Conservation (phyloP, 1,140 invertebrate species). For the Drosophila saltans region DNA sequence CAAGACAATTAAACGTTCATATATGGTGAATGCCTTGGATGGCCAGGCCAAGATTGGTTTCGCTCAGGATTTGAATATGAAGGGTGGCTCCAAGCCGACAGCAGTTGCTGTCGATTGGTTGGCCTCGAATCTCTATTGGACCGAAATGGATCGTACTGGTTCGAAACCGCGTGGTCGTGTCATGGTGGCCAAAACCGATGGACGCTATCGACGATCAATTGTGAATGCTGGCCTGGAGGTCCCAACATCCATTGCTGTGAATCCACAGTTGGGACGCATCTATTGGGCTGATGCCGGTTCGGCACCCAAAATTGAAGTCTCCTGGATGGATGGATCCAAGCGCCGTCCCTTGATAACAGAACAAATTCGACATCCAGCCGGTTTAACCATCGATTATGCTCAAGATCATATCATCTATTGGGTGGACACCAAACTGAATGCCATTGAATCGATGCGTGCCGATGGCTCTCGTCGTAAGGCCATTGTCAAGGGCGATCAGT, state of each 20-base stretch:
- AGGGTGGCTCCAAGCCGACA: constrained; percentile 91
- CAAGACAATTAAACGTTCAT: constrained; percentile 95
- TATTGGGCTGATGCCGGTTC: constrained; percentile 95
- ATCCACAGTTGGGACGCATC: constrained; percentile 93
- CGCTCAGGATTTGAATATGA: constrained; percentile 94
- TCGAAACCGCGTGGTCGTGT: constrained; percentile 90
- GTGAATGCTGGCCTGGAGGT: constrained; percentile 89
- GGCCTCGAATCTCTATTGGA: constrained; percentile 96
- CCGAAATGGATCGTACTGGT: constrained; percentile 91
- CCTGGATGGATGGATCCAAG: constrained; percentile 98
- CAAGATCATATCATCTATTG: constrained; percentile 96
- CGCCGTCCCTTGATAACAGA: constrained; percentile 91
- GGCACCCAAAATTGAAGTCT: constrained; percentile 92
- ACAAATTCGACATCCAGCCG: constrained; percentile 92
- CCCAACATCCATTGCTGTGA: constrained; percentile 93
- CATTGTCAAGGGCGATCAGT: constrained; percentile 88
- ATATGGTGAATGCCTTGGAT: constrained; percentile 91
- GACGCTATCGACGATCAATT: constrained; percentile 92
- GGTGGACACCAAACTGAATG: constrained; percentile 97
- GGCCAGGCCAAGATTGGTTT: constrained; percentile 92
- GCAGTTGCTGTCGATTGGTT: constrained; percentile 96
- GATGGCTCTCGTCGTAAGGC: constrained; percentile 92
- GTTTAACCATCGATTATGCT: constrained; percentile 94
- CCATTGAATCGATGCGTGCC: constrained; percentile 93
- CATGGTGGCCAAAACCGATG: constrained; percentile 94